Conservation (phyloP, 2,797 vertebrate genomes). For the Enteromius paludinosus region DNA sequence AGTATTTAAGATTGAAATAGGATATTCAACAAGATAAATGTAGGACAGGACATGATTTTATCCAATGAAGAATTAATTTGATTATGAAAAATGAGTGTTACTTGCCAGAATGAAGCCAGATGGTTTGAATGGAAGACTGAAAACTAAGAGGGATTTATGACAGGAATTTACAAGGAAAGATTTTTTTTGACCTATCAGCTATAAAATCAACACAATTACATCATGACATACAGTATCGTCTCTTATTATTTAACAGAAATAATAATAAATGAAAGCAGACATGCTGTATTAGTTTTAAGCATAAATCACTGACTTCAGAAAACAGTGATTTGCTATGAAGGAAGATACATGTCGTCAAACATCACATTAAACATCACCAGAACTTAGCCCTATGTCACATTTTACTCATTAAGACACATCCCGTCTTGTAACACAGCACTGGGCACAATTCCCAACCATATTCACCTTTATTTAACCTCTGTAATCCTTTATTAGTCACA, state of each 20-base stretch:
- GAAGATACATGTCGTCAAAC: neutral
- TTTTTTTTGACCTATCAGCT: neutral
- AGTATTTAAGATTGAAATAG: neutral
- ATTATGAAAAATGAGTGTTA: neutral
- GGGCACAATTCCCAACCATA: conserved; percentile 7
- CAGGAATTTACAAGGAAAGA: neutral
- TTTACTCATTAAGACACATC: conserved; percentile 27
- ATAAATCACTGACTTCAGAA: neutral
- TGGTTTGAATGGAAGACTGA: neutral
- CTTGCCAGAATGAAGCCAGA: neutral
- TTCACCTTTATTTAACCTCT: conserved; percentile 39
- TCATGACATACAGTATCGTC: neutral
- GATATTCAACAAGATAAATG: neutral
- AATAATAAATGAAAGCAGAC: neutral
- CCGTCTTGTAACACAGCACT: neutral
- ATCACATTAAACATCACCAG: conserved; percentile 16
- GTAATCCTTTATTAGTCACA: conserved; percentile 16
- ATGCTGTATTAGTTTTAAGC: neutral
- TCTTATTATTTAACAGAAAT: neutral
- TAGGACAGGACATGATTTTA: neutral
- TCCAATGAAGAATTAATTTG: neutral
- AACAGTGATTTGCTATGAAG: conserved; percentile 13
- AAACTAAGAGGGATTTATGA: neutral
- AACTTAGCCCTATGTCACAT: neutral
- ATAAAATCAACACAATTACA: neutral